Percentiles rank a stretch among this genome's conserved stretches.
Evolutionary conservation across 2,113 vertebrate genomes (phyloP).

Genomic region (Megaleporinus macrocephalus): DNA sequence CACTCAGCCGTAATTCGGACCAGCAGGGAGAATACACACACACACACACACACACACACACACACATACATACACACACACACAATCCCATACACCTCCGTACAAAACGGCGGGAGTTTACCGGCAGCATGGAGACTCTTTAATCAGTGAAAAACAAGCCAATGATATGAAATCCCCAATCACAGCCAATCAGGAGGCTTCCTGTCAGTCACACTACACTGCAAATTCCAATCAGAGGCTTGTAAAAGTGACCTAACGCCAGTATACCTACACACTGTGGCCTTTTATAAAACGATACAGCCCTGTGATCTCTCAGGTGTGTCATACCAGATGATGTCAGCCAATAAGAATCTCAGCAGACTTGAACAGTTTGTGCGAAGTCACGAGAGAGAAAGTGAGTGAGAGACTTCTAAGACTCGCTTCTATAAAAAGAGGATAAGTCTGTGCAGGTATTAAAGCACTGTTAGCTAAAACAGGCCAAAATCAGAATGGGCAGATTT

Average conservation of each 20-base stretch:
- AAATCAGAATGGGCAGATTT: no score
- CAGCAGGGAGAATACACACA: slow-evolving; percentile 70
- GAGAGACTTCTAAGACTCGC: neutral
- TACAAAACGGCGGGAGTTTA: slow-evolving; percentile 67
- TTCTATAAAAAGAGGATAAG: neutral
- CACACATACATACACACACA: slow-evolving; percentile 21
- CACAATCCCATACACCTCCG: neutral
- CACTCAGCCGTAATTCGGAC: slow-evolving; percentile 77
- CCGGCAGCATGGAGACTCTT: slow-evolving; percentile 69
- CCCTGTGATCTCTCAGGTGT: slow-evolving; percentile 3
- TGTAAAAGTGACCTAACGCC: slow-evolving; percentile 31
- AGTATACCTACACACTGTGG: slow-evolving; percentile 1
- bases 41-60: slow-evolving; percentile 34
- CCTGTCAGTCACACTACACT: slow-evolving; percentile 79
- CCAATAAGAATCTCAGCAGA: neutral
- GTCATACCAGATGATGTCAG: slow-evolving; percentile 14
- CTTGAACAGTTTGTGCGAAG: neutral
- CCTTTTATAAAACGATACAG: slow-evolving; percentile 31
- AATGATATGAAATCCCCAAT: slow-evolving; percentile 66
- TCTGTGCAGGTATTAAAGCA: neutral
- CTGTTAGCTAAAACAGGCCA: no score
- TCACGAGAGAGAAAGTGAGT: neutral
- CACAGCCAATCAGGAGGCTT: slow-evolving; percentile 77
- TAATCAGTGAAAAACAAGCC: slow-evolving; percentile 77
- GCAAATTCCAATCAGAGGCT: slow-evolving; percentile 67